A percentile compares a stretch with the other conserved stretches of the same genome.
Conservation (phyloP, 1,140 invertebrate genomes). For the Drosophila sturtevanti region DNA sequence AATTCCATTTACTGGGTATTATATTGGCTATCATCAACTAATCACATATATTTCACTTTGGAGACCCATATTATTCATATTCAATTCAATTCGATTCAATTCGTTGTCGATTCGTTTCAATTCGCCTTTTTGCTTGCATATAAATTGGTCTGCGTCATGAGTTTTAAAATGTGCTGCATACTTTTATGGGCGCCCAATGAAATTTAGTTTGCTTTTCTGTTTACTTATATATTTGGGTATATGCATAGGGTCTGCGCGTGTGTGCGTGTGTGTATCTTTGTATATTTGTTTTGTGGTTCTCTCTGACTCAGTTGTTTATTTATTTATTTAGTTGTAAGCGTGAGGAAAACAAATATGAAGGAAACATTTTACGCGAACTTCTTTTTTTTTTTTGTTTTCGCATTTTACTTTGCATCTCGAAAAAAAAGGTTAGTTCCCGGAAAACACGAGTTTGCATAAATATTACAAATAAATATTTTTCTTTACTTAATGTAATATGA, state of each 20-base stretch:
- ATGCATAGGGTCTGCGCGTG: neutral
- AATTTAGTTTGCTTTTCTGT: conserved; percentile 2
- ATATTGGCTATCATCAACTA: neutral
- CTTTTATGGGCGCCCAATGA: conserved; percentile 41
- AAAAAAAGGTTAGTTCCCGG: conserved; percentile 21
- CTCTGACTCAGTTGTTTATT: conserved; percentile 39
- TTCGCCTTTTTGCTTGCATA: conserved; percentile 43
- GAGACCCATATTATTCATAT: conserved; percentile 11
- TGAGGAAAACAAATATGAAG: conserved; percentile 45
- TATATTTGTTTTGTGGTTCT: conserved; percentile 43
- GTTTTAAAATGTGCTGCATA: conserved; percentile 70
- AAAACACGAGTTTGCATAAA: conserved; percentile 7
- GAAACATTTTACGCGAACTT: conserved; percentile 26
- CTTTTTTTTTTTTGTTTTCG: conserved; percentile 21
- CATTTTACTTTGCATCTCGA: conserved; percentile 36
- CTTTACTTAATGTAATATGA: conserved; percentile 12
- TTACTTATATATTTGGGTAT: conserved; percentile 15
- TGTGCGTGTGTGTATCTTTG: conserved; percentile 14
- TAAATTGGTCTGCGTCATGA: conserved; percentile 64
- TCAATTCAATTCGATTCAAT: conserved; percentile 41
- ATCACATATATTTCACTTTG: neutral
- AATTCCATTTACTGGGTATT: neutral
- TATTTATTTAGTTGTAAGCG: conserved; percentile 56
- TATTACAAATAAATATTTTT: conserved; percentile 29
- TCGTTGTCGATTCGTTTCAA: conserved; percentile 51